Percentiles rank a stretch among this genome's conserved stretches.
phyloP scores from a whole-genome alignment of 2,888 invertebrate genomes.

The Chymomyza caudatula region DNA sequence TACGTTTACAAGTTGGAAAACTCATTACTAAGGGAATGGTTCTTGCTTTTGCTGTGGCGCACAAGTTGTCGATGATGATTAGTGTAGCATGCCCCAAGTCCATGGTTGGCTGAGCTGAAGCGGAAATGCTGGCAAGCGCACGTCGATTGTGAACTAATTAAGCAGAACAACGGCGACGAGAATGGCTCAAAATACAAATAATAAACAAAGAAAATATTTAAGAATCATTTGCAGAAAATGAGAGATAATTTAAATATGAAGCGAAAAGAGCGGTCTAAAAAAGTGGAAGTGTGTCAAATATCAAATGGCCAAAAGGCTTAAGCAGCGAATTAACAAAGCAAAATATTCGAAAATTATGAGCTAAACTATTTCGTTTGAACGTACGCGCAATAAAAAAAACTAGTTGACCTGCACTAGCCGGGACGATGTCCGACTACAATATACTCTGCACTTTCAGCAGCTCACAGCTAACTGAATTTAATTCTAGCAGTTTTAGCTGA shows the following conservation, averaged over 20 bases:
- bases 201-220: not conserved
- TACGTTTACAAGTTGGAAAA: slow-evolving; percentile 50
- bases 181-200: slow-evolving; percentile 6
- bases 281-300: slow-evolving; percentile 36
- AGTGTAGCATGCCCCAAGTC: slow-evolving; percentile 20
- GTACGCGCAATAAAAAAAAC: not conserved
- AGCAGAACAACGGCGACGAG: slow-evolving; percentile 29
- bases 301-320: slow-evolving; percentile 12
- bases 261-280: not conserved
- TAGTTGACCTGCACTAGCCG: too few relatives aligned
- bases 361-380: slow-evolving; percentile 10
- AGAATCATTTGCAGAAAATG: slow-evolving; percentile 15
- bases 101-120: slow-evolving; percentile 22
- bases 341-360: slow-evolving; percentile 22
- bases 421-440: not conserved
- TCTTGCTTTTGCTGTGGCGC: slow-evolving; percentile 11
- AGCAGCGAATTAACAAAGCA: not conserved
- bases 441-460: too few relatives aligned
- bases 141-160: slow-evolving; percentile 53
- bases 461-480: too few relatives aligned
- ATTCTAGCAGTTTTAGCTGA: too few relatives aligned
- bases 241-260: not conserved
- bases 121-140: slow-evolving; percentile 53
- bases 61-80: slow-evolving; percentile 11
- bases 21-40: slow-evolving; percentile 40